Percentiles rank a stretch among this genome's conserved stretches.
phyloP scores from a whole-genome alignment of 2,113 vertebrate species.

The Misgurnus mizolepis region DNA sequence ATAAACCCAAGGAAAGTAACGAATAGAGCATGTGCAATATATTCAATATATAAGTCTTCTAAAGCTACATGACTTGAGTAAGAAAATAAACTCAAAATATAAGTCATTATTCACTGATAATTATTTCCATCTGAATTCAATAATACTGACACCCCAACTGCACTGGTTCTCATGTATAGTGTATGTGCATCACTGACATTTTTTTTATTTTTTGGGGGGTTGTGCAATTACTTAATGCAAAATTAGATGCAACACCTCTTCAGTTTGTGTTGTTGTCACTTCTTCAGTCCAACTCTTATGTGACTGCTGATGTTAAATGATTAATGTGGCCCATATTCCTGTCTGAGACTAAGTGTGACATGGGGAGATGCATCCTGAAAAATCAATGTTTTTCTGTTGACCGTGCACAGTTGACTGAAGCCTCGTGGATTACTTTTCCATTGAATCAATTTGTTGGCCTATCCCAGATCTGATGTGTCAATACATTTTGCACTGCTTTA shows the following conservation, averaged over 20 bases:
- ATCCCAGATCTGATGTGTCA: constrained; percentile 19
- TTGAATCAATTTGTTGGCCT: constrained; percentile 45
- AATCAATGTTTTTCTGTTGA: constrained; percentile 50
- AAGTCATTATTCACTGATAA: no score
- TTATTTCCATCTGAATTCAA: no score
- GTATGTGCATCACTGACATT: no score
- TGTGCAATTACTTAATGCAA: not conserved
- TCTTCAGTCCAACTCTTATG: constrained; percentile 32
- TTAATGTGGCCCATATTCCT: constrained; percentile 48
- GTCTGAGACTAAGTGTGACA: constrained; percentile 45
- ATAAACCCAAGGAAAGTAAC: no score
- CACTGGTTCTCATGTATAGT: no score
- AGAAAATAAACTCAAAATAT: no score
- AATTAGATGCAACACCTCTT: constrained; percentile 4
- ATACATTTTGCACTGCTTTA: constrained; percentile 29
- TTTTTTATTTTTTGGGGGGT: not conserved
- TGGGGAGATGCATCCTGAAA: constrained; percentile 30
- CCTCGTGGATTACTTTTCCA: constrained; percentile 40
- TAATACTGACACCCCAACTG: no score
- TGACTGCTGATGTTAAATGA: constrained; percentile 51
- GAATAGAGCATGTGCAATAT: no score
- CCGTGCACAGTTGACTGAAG: constrained; percentile 38
- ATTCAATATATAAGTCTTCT: no score
- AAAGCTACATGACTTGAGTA: no score
- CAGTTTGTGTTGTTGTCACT: constrained; percentile 21